Conservation (phyloP, 2,113 vertebrate species). For the Gymnocephalus cernua region DNA sequence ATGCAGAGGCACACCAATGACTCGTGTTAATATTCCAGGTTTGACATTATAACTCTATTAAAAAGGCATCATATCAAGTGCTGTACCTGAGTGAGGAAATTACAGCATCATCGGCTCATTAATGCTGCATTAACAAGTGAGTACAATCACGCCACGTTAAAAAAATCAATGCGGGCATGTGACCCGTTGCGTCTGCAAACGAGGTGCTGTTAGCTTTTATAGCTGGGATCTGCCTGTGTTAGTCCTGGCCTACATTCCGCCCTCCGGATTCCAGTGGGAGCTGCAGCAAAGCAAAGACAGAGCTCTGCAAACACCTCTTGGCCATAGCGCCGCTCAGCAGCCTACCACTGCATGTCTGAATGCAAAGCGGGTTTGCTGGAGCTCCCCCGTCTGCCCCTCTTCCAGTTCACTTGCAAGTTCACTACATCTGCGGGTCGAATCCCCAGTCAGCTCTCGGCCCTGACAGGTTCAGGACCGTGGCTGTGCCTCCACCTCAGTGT, state of each 20-base stretch:
- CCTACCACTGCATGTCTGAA: constrained; percentile 36
- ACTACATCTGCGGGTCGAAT: constrained; percentile 49
- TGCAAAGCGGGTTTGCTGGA: constrained; percentile 38
- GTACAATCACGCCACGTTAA: constrained; percentile 45
- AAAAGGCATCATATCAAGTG: constrained; percentile 7
- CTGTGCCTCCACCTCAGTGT: constrained; percentile 41
- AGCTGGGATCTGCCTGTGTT: constrained; percentile 43
- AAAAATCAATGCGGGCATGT: constrained; percentile 42
- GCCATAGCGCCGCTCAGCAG: constrained; percentile 27
- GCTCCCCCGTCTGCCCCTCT: constrained; percentile 34
- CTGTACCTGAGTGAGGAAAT: constrained; percentile 1
- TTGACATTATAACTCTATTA: constrained; percentile 25
- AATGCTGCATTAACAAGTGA: constrained; percentile 19
- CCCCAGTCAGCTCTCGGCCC: constrained; percentile 23
- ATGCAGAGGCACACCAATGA: neutral
- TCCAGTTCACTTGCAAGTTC: constrained; percentile 53
- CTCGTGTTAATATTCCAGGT: constrained; percentile 12
- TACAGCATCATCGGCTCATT: constrained; percentile 44
- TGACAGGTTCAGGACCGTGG: neutral
- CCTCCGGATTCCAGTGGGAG: constrained; percentile 56
- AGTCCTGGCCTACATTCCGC: constrained; percentile 68
- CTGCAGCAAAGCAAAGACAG: constrained; percentile 36
- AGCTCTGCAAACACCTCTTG: constrained; percentile 55
- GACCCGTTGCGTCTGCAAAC: constrained; percentile 50
- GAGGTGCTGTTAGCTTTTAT: constrained; percentile 53